These are phyloP conservation scores for Ophioderma brevispina DNA, from an alignment of 35 echinoderm and acorn worm species.

Conservation along the genomic window DNA sequence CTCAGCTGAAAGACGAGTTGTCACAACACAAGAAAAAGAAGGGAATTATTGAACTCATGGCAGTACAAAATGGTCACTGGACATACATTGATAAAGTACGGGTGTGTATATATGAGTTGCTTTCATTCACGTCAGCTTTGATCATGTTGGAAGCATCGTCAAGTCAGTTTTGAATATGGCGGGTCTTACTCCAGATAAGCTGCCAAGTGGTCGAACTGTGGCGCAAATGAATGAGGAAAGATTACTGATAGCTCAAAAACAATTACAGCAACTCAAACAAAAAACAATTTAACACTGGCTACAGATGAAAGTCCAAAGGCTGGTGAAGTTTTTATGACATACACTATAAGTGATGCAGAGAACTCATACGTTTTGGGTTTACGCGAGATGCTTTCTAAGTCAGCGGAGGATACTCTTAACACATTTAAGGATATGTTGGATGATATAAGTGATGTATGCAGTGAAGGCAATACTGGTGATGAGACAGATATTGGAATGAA, in stretches of 20 bases:
- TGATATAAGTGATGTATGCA: not conserved
- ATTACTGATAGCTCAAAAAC: not conserved
- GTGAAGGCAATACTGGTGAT: not conserved
- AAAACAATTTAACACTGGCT: not conserved
- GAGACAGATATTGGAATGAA: conserved; percentile 12
- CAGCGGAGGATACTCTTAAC: not conserved
- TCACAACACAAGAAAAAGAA: not conserved
- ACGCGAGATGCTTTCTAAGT: not conserved
- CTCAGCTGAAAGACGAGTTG: not conserved
- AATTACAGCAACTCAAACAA: not conserved
- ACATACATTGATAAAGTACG: not conserved
- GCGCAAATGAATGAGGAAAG: not conserved
- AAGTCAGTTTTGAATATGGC: not conserved
- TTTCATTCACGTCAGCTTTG: not conserved
- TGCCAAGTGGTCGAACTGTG: not conserved
- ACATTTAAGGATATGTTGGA: not conserved
- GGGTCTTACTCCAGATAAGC: too few species aligned
- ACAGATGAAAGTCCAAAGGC: not conserved
- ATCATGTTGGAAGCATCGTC: not conserved
- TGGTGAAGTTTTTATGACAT: not conserved
- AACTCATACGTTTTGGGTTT: not conserved
- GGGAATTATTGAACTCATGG: not conserved
- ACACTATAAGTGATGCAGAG: not conserved
- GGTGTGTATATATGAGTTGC: not conserved
- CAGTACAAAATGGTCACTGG: not conserved